phyloP scores from a whole-genome alignment of 1,140 invertebrate genomes.

The Parapsyche elsis region DNA sequence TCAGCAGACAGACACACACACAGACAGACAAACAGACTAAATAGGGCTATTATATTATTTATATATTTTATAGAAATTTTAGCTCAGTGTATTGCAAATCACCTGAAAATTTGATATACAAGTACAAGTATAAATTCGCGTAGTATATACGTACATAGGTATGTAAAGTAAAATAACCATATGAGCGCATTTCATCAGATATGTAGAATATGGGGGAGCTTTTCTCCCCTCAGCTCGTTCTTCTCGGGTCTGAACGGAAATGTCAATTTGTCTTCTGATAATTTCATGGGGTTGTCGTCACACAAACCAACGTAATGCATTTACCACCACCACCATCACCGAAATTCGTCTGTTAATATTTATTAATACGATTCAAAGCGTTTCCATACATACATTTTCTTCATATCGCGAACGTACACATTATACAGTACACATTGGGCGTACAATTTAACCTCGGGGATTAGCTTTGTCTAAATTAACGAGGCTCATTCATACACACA shows the following conservation, averaged over 20 bases:
- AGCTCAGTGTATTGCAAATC: no score
- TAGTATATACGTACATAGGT: no score
- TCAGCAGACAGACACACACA: no score
- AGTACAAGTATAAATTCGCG: no score
- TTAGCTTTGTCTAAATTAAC: constrained; percentile 32
- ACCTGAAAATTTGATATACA: no score
- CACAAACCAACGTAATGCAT: constrained; percentile 3
- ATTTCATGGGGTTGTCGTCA: constrained; percentile 40
- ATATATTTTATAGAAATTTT: no score
- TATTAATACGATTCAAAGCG: background rate
- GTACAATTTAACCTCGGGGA: constrained; percentile 5
- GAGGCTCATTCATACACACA: background rate
- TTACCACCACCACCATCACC: background rate
- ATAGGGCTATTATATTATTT: no score
- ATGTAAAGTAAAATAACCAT: no score
- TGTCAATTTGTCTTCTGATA: constrained; percentile 55
- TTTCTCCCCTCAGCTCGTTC: background rate
- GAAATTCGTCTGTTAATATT: background rate
- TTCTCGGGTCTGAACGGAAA: constrained; percentile 42
- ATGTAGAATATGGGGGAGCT: background rate
- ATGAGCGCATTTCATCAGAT: constrained; percentile 35
- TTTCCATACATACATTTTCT: background rate
- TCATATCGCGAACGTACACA: background rate
- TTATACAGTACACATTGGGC: no score
- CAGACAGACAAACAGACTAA: no score